Evolutionary conservation across 2,888 invertebrate genomes (phyloP), one percentile per base, ranked within the genome.

Genomic region (Tetranychus piercei): DNA sequence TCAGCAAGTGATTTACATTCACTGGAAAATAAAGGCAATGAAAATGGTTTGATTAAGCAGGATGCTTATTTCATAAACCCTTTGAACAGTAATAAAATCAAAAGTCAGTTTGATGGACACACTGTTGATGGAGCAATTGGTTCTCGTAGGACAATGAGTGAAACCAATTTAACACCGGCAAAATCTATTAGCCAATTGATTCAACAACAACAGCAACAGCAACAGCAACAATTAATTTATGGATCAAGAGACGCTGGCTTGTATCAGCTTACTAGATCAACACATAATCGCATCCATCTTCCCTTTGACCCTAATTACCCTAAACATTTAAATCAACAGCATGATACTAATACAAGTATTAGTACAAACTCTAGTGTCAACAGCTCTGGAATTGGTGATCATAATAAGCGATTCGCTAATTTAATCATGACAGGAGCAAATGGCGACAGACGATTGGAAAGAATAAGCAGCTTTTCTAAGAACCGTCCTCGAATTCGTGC

Each of bases 71-170:
- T 55, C 15, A 55, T 55, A 9, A 55, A 55, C 15, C 55, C 55
- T 15, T 55, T 55, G 55, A 55, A 15, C 7, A 55, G 15, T 7
- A 9, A 55, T 55, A 20, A 69, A 5, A 6, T 22, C 15, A 20
- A 22, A 6, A 11, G 69, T 69, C 22, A 23, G 34, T 6, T 23
- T 55, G 65, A 43, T 71, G 74, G 20, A 20, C 55, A 34, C 34
- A 4, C 44, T 34, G 22, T 6, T 69, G 20, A 23, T 11, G 34
- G 20, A 23, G 69, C 11, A n/a, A 69, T 72, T n/a, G 64, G 43
- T 15, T 72, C 72, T 18, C 72, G 75, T 18, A 72, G 72, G 65
- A 72, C 75, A n/a, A 44, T 73, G 43, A 72, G 72, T 65, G 75
- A 75, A 72, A 75, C 75, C 20, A 75, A 75, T 73, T 44, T 75